Evolutionary conservation across 1,140 invertebrate species (phyloP), one percentile per base, ranked within the genome.

Genomic region (Sitophilus oryzae): DNA sequence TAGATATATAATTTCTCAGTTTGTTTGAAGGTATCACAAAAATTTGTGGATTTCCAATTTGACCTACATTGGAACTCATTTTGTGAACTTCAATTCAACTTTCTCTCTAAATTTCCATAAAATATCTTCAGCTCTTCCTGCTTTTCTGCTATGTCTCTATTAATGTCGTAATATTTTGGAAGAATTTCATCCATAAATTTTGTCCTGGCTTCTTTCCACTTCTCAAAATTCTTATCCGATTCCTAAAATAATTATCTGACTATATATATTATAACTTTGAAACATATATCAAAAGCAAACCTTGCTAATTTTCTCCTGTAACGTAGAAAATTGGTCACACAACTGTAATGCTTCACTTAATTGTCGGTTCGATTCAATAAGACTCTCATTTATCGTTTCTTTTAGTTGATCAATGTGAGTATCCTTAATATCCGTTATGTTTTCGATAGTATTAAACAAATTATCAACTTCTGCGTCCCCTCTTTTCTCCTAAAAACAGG

Each of bases 401-500:
- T 77, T 75, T 0, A 82, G 75, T 60, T 79, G 77, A 40, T 85
- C 80, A 18, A 85, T 74, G 70, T 87, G 80, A 53, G 74, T 81
- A 59, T 87, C 85, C 67, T 82, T 84, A 1, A 91, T 77, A 61
- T 91, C 86, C 10, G 85, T 86, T 14, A 87, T 76, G 56, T 81
- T 82, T 71, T 91, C 86, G 19, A 90, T 75, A 37, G 86, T 82
- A 62, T 80, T 77, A 70, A 91, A 91, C 45, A 92, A 73, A 59
- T 80, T 79, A 67, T 87, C 82, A 3, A 91, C 82, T 76, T 93
- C 89, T 60, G 81, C 74, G 61, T 93, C 89, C 35, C 78, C 77
- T 60, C 88, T 72, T 67, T 82, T 85, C 65, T 85, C 82, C 86
- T 89, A 53, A 48, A 76, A 73, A 60, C 47, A 52, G 56, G 19